Evolutionary conservation across 1,140 invertebrate species (phyloP).

Genomic region (Sycophila sp.): DNA sequence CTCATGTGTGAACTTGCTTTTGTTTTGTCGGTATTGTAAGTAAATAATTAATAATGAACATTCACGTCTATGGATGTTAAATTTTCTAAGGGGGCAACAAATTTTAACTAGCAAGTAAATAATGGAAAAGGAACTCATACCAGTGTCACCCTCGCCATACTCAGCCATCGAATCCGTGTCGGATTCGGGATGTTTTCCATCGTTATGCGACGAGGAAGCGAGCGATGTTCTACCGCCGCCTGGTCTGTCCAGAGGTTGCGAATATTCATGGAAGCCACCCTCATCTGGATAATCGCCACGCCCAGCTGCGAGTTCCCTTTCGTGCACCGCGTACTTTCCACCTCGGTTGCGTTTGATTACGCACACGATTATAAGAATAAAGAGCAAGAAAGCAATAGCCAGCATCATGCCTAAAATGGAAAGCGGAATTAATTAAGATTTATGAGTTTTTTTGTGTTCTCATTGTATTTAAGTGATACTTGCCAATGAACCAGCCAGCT

Average conservation of each 20-base stretch:
- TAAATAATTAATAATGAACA: constrained; percentile 41
- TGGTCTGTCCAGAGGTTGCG: constrained; percentile 76
- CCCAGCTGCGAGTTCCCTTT: constrained; percentile 92
- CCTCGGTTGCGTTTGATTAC: constrained; percentile 93
- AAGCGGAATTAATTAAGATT: no score
- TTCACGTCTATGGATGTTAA: constrained; percentile 41
- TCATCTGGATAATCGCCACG: constrained; percentile 90
- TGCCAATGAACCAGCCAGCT: constrained; percentile 93
- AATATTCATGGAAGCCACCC: constrained; percentile 95
- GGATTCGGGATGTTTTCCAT: constrained; percentile 86
- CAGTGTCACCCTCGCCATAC: constrained; percentile 96
- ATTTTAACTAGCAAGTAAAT: constrained; percentile 34
- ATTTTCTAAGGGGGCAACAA: constrained; percentile 25
- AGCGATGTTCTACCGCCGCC: constrained; percentile 59
- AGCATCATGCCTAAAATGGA: constrained; percentile 86
- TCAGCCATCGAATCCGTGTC: constrained; percentile 98
- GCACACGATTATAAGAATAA: constrained; percentile 93
- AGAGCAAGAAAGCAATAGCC: constrained; percentile 90
- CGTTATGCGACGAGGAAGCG: constrained; percentile 67
- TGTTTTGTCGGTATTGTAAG: no score
- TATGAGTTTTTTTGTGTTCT: no score
- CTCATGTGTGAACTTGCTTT: constrained; percentile 16
- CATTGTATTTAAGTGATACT: constrained; percentile 23
- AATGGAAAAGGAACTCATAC: constrained; percentile 69
- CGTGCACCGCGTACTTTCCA: constrained; percentile 95